Conservation (phyloP, 30 jellyfish, hydroid and myxozoan species). For the Nemopilema nomurai region DNA sequence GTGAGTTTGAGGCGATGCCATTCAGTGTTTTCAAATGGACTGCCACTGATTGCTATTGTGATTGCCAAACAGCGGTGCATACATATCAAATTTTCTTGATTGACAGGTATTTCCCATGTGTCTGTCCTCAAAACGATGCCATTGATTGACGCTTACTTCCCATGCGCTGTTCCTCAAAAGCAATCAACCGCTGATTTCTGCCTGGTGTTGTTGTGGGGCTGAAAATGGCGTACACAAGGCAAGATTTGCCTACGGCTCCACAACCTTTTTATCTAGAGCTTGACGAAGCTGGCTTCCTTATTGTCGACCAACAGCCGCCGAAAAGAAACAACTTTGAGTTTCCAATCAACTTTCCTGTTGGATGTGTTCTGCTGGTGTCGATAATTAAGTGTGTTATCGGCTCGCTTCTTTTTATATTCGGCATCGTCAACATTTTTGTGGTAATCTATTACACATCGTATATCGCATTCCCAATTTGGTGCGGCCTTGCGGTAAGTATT, state of each 20-base stretch:
- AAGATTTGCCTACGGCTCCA: not conserved
- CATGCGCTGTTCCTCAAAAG: not conserved
- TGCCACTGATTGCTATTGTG: too few relatives aligned
- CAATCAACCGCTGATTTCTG: not conserved
- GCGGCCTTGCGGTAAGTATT: constrained; percentile 25
- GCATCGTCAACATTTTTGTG: constrained; percentile 1
- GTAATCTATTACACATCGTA: not conserved
- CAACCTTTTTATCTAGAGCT: not conserved
- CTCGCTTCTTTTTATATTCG: not conserved
- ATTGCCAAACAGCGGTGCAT: too few relatives aligned
- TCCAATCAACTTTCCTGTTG: not conserved
- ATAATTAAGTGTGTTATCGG: not conserved
- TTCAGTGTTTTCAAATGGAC: too few relatives aligned
- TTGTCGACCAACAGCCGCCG: constrained; percentile 6
- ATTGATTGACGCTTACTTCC: not conserved
- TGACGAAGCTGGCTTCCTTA: not conserved
- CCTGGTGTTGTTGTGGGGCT: not conserved
- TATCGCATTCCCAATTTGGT: constrained; percentile 33
- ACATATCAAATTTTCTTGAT: too few relatives aligned
- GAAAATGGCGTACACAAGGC: not conserved
- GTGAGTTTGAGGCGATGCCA: too few relatives aligned
- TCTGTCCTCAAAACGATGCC: too few relatives aligned
- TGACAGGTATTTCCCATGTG: too few relatives aligned
- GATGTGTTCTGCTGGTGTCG: not conserved
- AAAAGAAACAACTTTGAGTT: not conserved